Evolutionary conservation across 2,888 invertebrate species (phyloP).

Genomic region (Pseudeuparius sepicola): DNA sequence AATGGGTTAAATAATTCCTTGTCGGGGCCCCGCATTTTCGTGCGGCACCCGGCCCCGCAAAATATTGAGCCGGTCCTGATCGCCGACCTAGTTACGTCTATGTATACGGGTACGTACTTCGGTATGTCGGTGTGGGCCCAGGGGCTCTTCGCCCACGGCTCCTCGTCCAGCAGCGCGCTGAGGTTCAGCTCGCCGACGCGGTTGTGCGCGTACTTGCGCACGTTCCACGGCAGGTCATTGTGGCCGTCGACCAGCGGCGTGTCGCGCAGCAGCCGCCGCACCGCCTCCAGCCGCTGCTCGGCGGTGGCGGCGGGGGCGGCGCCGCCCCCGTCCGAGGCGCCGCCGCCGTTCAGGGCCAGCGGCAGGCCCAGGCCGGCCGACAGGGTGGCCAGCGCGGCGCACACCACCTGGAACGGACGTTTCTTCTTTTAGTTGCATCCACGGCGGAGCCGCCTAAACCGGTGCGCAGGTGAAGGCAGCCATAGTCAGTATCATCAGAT

Average conservation of each 20-base stretch:
- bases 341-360: slow-evolving; percentile 38
- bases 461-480: too few species aligned
- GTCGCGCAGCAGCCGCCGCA: slow-evolving; percentile 55
- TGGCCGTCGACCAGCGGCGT: slow-evolving; percentile 70
- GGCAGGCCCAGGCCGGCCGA: slow-evolving; percentile 48
- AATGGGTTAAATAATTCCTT: too few species aligned
- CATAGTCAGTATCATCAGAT: too few species aligned
- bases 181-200: slow-evolving; percentile 59
- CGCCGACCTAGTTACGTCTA: not conserved
- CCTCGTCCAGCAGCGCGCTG: slow-evolving; percentile 54
- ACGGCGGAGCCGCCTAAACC: too few species aligned
- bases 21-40: not conserved
- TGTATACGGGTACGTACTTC: slow-evolving; percentile 42
- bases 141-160: slow-evolving; percentile 76
- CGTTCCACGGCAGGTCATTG: slow-evolving; percentile 84
- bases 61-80: too few species aligned
- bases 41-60: not conserved
- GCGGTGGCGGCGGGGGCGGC: slow-evolving; percentile 31
- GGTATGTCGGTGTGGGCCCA: slow-evolving; percentile 93
- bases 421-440: too few species aligned
- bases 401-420: too few species aligned
- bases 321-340: slow-evolving; percentile 29
- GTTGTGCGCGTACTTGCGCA: slow-evolving; percentile 79
- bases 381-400: slow-evolving; percentile 48
- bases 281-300: slow-evolving; percentile 50